These are phyloP conservation scores for Acrocephalus arundinaceus DNA, from an alignment of 2,113 vertebrate species.

Conservation along the genomic window DNA sequence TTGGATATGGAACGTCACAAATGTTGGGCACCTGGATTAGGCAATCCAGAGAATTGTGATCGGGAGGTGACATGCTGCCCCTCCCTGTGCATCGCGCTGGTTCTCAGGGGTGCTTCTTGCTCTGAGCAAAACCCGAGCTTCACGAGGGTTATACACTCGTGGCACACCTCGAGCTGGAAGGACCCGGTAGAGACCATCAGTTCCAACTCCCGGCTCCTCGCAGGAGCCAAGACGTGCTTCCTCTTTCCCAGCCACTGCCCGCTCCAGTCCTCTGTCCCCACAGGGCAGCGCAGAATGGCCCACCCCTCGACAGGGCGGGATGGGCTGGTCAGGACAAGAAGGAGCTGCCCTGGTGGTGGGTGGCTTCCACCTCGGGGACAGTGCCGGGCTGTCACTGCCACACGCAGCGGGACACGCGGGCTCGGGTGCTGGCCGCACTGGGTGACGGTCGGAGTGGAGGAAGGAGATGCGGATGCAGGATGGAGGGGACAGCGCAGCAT, in stretches of 20 bases:
- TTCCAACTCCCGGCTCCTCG: background rate
- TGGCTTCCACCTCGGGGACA: too few relatives aligned
- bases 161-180: background rate
- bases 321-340: background rate
- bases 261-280: background rate
- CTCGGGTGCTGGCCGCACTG: fast-evolving
- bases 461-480: background rate
- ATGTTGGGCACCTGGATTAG: background rate
- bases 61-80: too few relatives aligned
- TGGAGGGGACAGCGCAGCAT: background rate
- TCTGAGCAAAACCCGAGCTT: background rate
- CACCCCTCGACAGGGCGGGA: fast-evolving
- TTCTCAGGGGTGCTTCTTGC: background rate
- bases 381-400: background rate
- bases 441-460: fast-evolving
- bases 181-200: fast-evolving
- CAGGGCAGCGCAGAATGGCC: background rate
- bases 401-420: fast-evolving
- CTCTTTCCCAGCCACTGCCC: background rate
- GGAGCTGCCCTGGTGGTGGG: fast-evolving
- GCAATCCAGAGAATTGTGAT: background rate
- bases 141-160: fast-evolving
- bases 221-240: background rate
- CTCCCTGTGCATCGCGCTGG: fast-evolving
- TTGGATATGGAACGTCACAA: fast-evolving